These are phyloP conservation scores for Callipepla californica DNA, from an alignment of 2,113 vertebrate species.

Conservation along the genomic window DNA sequence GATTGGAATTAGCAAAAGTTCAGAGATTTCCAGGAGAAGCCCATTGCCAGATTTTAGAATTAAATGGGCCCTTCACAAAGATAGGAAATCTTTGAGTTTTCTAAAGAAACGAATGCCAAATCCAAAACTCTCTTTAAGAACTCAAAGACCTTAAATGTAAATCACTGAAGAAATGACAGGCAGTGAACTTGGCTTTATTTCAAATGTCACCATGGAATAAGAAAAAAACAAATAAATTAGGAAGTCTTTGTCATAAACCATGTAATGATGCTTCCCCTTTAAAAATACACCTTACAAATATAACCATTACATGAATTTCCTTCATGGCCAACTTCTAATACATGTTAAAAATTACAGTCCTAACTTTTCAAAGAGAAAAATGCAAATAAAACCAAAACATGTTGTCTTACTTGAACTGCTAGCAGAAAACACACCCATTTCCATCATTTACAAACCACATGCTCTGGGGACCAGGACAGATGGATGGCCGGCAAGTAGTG, in stretches of 20 bases:
- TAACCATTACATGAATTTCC: not conserved
- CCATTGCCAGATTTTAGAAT: not conserved
- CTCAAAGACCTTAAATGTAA: not conserved
- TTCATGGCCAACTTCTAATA: not conserved
- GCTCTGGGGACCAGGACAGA: not conserved
- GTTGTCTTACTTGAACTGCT: slow-evolving; percentile 1
- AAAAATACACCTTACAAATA: not conserved
- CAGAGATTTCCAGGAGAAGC: not conserved
- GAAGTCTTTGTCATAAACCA: not conserved
- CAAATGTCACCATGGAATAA: not conserved
- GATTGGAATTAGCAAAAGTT: not conserved
- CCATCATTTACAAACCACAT: not conserved
- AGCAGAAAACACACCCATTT: not conserved
- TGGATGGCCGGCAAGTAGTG: not conserved
- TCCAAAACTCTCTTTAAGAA: not conserved
- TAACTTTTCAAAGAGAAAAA: slow-evolving; percentile 22
- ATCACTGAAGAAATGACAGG: not conserved
- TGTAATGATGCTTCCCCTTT: not conserved
- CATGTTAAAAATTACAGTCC: not conserved
- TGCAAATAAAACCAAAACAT: not conserved
- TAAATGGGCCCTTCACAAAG: not conserved
- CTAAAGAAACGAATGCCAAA: not conserved
- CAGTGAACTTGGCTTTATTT: not conserved
- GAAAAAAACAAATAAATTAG: not conserved
- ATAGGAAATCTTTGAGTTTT: not conserved